Conservation (phyloP, 1,140 invertebrate species). For the Lepidurus packardi region DNA sequence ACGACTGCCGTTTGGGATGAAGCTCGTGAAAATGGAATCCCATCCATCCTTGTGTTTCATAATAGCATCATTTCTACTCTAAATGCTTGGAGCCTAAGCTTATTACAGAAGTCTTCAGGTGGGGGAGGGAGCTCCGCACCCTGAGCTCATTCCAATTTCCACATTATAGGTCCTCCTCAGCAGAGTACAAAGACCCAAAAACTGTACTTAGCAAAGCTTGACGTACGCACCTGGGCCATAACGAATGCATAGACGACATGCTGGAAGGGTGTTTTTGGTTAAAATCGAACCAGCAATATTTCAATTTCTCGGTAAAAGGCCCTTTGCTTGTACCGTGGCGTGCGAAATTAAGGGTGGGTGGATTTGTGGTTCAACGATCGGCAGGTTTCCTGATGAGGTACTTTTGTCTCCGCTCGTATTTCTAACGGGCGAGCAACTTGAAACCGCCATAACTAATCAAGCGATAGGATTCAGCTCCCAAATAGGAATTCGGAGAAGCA, state of each 20-base stretch:
- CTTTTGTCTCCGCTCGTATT: neutral
- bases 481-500: neutral
- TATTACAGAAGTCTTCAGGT: neutral
- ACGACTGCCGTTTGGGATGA: neutral
- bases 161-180: neutral
- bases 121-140: neutral
- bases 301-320: neutral
- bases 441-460: constrained; percentile 10
- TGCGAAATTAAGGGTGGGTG: neutral
- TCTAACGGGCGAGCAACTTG: neutral
- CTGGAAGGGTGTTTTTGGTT: neutral
- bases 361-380: constrained; percentile 8
- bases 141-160: neutral
- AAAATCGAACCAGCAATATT: neutral
- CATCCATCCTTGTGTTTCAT: neutral
- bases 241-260: constrained; percentile 8
- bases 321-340: neutral
- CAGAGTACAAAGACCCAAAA: neutral
- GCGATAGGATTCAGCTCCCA: neutral
- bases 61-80: neutral
- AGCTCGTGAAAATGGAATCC: neutral
- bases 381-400: neutral
- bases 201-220: constrained; percentile 21
- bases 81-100: neutral
- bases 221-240: constrained; percentile 12